phyloP scores from a whole-genome alignment of 2,113 vertebrate genomes.

The Triplophysa rosa region DNA sequence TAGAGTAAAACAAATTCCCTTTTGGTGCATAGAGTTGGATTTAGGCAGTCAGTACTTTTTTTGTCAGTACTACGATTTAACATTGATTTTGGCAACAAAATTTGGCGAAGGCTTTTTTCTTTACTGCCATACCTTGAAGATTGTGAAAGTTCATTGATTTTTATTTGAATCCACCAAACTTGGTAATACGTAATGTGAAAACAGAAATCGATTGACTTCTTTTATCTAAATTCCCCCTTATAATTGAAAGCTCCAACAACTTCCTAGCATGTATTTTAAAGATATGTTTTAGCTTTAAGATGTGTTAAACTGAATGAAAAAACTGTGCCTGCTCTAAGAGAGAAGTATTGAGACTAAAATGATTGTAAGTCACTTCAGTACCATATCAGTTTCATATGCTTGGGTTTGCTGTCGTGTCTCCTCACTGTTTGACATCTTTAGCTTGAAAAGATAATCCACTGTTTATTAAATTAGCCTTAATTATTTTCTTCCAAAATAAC shows the following conservation, averaged over 20 bases:
- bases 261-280: conserved; percentile 3
- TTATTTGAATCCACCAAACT: background rate
- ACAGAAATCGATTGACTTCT: background rate
- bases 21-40: background rate
- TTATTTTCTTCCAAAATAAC: conserved; percentile 28
- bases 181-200: background rate
- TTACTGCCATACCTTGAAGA: background rate
- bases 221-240: background rate
- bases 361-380: conserved; percentile 18
- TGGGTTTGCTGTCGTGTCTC: conserved; percentile 8
- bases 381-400: background rate
- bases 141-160: background rate
- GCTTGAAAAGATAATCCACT: conserved; percentile 10
- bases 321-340: conserved; percentile 41
- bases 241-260: background rate
- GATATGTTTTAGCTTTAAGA: conserved; percentile 31
- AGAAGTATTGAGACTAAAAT: conserved; percentile 4
- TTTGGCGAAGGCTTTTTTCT: background rate
- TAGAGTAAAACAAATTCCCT: background rate
- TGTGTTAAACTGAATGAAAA: conserved; percentile 31
- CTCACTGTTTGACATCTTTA: conserved; percentile 7
- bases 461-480: conserved; percentile 24
- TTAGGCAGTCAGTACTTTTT: background rate
- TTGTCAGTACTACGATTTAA: conserved; percentile 1
- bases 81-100: background rate